Base-by-base conservation (phyloP, 2,888 invertebrate species). In the Acleris cristana region DNA sequence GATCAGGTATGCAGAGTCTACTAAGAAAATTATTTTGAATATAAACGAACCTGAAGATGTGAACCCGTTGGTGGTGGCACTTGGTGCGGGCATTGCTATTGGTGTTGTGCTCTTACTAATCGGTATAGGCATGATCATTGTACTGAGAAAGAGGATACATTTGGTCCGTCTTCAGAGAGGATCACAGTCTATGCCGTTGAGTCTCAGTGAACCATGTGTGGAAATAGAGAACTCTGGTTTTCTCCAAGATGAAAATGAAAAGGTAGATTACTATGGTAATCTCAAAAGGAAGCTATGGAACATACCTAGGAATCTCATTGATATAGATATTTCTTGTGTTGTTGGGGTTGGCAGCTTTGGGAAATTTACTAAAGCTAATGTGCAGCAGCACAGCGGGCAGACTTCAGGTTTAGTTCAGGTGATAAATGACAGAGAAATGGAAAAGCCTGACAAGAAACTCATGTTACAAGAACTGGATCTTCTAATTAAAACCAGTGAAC, bases 161-260 rank as follows among this genome's bases (percentile, higher is more conserved):
- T 86, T 93, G 66, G 90, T 91, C 5, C 85, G 94, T 19, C 83
- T 93, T 73, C 91, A 92, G 68, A 77, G 92, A 69, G 87, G 91
- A 4, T 92, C 93, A 2, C 93, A 93, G 69, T 89, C 93, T 0
- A 88, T 93, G 88, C 96, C 96, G 0, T 83, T 97, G 23, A 96
- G 96, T 78, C 86, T 97, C 34, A 97, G 96, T 79, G 96, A 96
- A 67, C 96, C 97, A 0, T 95, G 96, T 78, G 94, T 96, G 70
- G 97, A 97, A 88, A 94, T 96, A 82, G 97, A 97, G 83, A 97
- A 97, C 80, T 94, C 96, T 75, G 96, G 96, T 0, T 97, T 96
- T 75, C 92, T 96, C 21, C 95, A 95, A 21, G 97, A 96, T 76
- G 96, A 96, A 71, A 94, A 95, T 49, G 94, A 94, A 72, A 92